Base-by-base conservation (phyloP, 64 coral and sea anemone genomes). In the Stylophora pistillata region DNA sequence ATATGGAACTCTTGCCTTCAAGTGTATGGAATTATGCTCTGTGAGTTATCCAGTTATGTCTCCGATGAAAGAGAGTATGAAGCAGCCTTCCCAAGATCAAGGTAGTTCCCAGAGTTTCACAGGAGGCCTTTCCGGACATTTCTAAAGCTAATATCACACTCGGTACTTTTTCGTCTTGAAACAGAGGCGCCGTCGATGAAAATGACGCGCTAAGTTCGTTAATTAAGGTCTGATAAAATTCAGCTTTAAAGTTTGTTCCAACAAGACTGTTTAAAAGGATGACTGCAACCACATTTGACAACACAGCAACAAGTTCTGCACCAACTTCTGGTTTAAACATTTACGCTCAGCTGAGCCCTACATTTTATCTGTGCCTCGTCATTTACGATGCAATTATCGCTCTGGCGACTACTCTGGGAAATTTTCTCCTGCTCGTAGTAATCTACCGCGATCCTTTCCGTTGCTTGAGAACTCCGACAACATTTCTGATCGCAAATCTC, bases 381-480 rank as follows among this genome's bases (percentile, higher is more conserved):
- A 10, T 80, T 60, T 18, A 30, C 15, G 78, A 80, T 18, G 28
- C 16, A 0, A 25, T 32, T 1, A 14, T 80, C 25, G 78, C 57
- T 7, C 9, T 56, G 18, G 78, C 56, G 30, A 55, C 16, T 4
- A 60, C 78, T 60, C 5, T 62, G 29, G 28, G 56, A 15, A 80
- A 80, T 55, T 80, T 11, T 30, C 56, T 80, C 13, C 20, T 80
- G 78, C 78, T 80, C 7, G 13, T 60, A 0, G 53, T 32, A 33
- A 80, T 80, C 25, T 61, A 61, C 29, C 78, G 78, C 78, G 78
- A 80, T 28, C 78, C 78, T 80, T 17, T 62, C 13, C 78, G 55
- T 15, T 60, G 78, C 16, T 28, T 80, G 16, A 25, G 78, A 80
- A 80, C 55, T 62, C 78, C 78, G 0, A 80, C 78, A 32, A 33